Conservation (phyloP, 2,888 invertebrate species). For the Pardosa pseudoannulata region DNA sequence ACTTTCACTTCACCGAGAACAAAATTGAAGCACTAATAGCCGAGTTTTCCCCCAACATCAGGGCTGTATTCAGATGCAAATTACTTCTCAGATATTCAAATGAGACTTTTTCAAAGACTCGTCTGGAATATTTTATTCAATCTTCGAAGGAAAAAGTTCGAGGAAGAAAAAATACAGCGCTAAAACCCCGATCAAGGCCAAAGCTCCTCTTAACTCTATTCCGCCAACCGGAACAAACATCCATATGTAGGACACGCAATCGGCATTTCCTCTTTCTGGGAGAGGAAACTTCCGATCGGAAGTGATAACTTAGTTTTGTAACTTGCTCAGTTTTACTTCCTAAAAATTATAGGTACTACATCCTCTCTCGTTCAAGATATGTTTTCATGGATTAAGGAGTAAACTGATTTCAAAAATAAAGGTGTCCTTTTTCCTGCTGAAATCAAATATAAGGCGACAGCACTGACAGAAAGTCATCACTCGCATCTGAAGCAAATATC, state of each 20-base stretch:
- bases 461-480: not conserved
- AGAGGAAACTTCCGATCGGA: constrained; percentile 46
- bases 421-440: not conserved
- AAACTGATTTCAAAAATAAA: not conserved
- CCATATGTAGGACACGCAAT: constrained; percentile 32
- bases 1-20: not conserved
- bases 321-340: not conserved
- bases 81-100: constrained; percentile 26
- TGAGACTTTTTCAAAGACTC: not conserved
- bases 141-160: constrained; percentile 9
- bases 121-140: not conserved
- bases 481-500: not conserved
- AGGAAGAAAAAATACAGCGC: not conserved
- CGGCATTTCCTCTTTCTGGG: constrained; percentile 16
- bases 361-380: not conserved
- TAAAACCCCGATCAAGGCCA: constrained; percentile 9
- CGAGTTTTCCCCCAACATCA: not conserved
- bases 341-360: not conserved
- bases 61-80: constrained; percentile 9
- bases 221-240: constrained; percentile 18
- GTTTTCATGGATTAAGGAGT: not conserved
- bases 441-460: not conserved
- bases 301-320: constrained; percentile 1
- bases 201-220: constrained; percentile 4
- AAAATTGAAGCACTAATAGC: constrained; percentile 9